Evolutionary conservation across 2,888 invertebrate genomes (phyloP).

Genomic region (Drosophila rellima): DNA sequence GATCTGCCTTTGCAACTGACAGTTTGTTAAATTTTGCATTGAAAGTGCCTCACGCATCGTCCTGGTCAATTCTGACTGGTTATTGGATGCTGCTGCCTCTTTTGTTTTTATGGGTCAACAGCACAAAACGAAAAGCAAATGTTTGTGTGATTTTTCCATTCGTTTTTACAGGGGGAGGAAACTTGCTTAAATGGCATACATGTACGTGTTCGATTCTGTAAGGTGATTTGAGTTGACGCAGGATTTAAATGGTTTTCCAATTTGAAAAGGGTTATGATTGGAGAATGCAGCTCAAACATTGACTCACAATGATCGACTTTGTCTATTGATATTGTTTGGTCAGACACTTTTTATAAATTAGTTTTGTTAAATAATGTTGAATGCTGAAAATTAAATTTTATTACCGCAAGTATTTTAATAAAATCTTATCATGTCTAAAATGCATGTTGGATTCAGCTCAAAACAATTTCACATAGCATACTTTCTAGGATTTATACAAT

Average conservation of each 20-base stretch:
- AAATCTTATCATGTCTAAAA: background rate
- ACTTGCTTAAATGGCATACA: slow-evolving; percentile 41
- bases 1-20: slow-evolving; percentile 65
- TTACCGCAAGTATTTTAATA: background rate
- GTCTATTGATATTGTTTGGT: slow-evolving; percentile 3
- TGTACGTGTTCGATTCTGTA: slow-evolving; percentile 49
- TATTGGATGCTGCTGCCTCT: slow-evolving; percentile 22
- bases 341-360: background rate
- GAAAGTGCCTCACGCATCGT: slow-evolving; percentile 28
- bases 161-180: slow-evolving; percentile 17
- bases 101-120: slow-evolving; percentile 73
- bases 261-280: slow-evolving; percentile 45
- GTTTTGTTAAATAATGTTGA: background rate
- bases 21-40: slow-evolving; percentile 75
- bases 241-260: slow-evolving; percentile 52
- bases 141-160: slow-evolving; percentile 42
- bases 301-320: background rate
- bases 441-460: background rate
- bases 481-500: background rate
- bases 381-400: background rate
- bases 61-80: slow-evolving; percentile 16
- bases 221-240: slow-evolving; percentile 48
- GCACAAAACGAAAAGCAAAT: slow-evolving; percentile 61
- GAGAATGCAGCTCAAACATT: slow-evolving; percentile 19
- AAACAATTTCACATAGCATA: background rate